A percentile compares a stretch with the other conserved stretches of the same genome.
These are phyloP conservation scores for Scytalopus superciliaris DNA, from an alignment of 2,113 vertebrate genomes.

Conservation along the genomic window DNA sequence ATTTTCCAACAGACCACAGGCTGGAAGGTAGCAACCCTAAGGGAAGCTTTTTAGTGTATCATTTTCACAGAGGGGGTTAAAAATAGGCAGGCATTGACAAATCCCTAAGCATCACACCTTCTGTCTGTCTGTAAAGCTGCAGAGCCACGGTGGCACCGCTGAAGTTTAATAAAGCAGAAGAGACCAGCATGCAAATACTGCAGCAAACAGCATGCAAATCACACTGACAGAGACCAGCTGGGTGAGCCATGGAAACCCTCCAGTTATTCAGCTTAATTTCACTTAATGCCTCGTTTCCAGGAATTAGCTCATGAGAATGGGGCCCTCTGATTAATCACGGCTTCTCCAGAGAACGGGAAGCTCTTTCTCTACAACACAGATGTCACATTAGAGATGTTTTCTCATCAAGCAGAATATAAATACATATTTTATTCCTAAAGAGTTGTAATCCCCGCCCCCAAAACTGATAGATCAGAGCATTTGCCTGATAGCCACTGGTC, in stretches of 20 bases:
- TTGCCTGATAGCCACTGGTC: background rate
- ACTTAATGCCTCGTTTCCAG: slow-evolving; percentile 21
- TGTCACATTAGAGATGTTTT: background rate
- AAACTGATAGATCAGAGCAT: background rate
- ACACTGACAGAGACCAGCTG: background rate
- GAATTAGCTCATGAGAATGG: background rate
- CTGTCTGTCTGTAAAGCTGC: background rate
- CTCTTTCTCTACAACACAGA: background rate
- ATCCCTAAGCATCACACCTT: background rate
- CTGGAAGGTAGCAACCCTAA: background rate
- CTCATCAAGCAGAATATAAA: background rate
- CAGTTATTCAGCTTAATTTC: slow-evolving; percentile 26
- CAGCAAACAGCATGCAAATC: background rate
- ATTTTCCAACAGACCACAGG: background rate
- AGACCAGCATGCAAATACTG: background rate
- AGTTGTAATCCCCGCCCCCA: background rate
- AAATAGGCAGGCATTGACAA: background rate
- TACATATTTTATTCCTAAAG: background rate
- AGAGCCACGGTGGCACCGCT: rapidly evolving
- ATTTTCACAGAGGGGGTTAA: background rate
- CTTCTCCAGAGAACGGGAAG: background rate
- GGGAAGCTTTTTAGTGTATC: background rate
- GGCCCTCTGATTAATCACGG: background rate
- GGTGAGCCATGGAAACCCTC: background rate
- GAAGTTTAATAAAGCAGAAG: background rate